These are phyloP conservation scores for Lycorma delicatula DNA, from an alignment of 1,140 invertebrate genomes.

Conservation along the genomic window DNA sequence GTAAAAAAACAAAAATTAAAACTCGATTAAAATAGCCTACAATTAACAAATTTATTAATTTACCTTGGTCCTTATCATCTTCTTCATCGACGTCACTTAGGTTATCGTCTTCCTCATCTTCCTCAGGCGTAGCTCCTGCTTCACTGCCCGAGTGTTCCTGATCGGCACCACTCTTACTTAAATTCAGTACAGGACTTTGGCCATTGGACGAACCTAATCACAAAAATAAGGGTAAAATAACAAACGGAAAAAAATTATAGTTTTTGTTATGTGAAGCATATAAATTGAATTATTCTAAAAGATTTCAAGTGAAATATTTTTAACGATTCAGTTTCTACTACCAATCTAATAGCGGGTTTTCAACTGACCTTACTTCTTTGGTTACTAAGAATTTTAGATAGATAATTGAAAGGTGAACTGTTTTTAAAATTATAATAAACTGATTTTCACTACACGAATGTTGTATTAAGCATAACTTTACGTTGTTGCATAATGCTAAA, in stretches of 20 bases:
- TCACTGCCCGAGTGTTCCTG: slow-evolving; percentile 43
- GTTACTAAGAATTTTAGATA: too few relatives aligned
- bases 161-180: slow-evolving; percentile 72
- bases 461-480: too few relatives aligned
- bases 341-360: too few relatives aligned
- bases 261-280: not conserved
- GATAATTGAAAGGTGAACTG: too few relatives aligned
- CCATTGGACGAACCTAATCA: slow-evolving; percentile 68
- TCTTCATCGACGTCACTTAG: slow-evolving; percentile 68
- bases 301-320: not conserved
- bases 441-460: too few relatives aligned
- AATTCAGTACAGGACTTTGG: slow-evolving; percentile 81
- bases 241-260: not conserved
- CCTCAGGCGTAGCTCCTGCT: slow-evolving; percentile 53
- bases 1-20: too few relatives aligned
- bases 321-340: too few relatives aligned
- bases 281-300: not conserved
- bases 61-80: slow-evolving; percentile 78
- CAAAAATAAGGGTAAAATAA: slow-evolving; percentile 1
- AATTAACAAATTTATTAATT: not conserved
- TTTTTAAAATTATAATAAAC: too few relatives aligned
- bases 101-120: slow-evolving; percentile 71
- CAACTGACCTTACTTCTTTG: too few relatives aligned
- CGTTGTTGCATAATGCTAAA: too few relatives aligned
- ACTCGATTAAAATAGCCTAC: too few relatives aligned